Percentiles rank a stretch among this genome's conserved stretches.
These are phyloP conservation scores for Stylophora pistillata DNA, from an alignment of 64 coral and sea anemone genomes.

Conservation along the genomic window DNA sequence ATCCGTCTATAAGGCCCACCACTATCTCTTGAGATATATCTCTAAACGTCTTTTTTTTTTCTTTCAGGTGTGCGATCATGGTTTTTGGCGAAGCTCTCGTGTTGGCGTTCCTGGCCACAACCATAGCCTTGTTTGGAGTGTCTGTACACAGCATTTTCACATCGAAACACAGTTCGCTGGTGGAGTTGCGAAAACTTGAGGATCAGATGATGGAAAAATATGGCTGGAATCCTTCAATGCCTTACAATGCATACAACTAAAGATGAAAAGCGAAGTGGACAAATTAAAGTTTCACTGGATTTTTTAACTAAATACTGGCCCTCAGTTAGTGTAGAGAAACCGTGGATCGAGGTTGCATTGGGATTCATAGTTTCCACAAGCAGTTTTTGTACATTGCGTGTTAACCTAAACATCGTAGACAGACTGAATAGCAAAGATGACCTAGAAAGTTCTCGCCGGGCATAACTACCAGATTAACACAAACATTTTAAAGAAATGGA, in stretches of 20 bases:
- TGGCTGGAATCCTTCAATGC: constrained; percentile 17
- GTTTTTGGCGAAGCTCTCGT: constrained; percentile 34
- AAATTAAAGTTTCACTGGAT: neutral
- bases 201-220: constrained; percentile 44
- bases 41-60: neutral
- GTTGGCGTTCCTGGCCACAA: constrained; percentile 4
- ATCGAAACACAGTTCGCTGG: neutral
- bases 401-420: no score
- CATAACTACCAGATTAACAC: no score
- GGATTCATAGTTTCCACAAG: no score
- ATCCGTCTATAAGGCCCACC: no score
- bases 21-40: no score
- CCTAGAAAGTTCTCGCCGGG: no score
- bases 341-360: no score
- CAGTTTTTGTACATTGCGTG: no score
- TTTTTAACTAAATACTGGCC: neutral
- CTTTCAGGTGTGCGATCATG: neutral
- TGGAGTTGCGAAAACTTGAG: constrained; percentile 17
- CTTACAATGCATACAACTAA: constrained; percentile 1
- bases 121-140: neutral
- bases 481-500: no score
- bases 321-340: no score
- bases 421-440: no score
- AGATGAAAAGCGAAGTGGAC: neutral
- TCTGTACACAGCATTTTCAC: constrained; percentile 13